Percentiles rank a stretch among this genome's conserved stretches.
Evolutionary conservation across 2,797 vertebrate genomes (phyloP).

Genomic region (Loriculus beryllinus): DNA sequence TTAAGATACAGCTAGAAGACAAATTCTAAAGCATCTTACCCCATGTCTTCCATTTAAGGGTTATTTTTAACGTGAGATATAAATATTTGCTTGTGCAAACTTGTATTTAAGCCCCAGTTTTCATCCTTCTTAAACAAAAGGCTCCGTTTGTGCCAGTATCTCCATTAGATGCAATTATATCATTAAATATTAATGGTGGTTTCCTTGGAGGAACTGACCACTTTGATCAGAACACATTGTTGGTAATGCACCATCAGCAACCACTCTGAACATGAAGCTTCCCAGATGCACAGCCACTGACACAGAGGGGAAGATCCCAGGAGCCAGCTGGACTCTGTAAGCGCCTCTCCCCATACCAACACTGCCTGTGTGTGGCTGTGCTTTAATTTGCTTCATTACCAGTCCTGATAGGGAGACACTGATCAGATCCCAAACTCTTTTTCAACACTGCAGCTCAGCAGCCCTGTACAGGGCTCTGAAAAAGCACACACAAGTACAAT

Average conservation of each 20-base stretch:
- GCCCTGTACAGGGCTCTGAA: background rate
- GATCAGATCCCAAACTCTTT: background rate
- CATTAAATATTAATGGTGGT: conserved; percentile 86
- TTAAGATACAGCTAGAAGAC: background rate
- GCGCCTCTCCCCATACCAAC: background rate
- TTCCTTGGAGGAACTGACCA: conserved; percentile 60
- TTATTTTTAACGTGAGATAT: conserved; percentile 21
- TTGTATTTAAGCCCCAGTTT: conserved; percentile 12
- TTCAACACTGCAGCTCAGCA: background rate
- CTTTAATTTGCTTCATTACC: background rate
- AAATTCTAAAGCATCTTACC: background rate
- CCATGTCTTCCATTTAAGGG: background rate
- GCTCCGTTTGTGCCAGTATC: conserved; percentile 46
- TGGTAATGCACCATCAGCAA: conserved; percentile 61
- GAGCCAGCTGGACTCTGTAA: background rate
- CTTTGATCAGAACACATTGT: conserved; percentile 42
- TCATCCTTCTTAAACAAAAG: conserved; percentile 24
- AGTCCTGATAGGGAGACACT: background rate
- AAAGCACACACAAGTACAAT: background rate
- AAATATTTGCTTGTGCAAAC: conserved; percentile 52
- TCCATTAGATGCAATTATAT: conserved; percentile 80
- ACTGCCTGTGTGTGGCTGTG: background rate
- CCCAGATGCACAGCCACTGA: background rate
- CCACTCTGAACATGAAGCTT: background rate
- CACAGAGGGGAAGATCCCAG: background rate